A percentile compares a stretch with the other conserved stretches of the same genome.
phyloP scores from a whole-genome alignment of 1,140 invertebrate species.

The Laupala kohalensis region DNA sequence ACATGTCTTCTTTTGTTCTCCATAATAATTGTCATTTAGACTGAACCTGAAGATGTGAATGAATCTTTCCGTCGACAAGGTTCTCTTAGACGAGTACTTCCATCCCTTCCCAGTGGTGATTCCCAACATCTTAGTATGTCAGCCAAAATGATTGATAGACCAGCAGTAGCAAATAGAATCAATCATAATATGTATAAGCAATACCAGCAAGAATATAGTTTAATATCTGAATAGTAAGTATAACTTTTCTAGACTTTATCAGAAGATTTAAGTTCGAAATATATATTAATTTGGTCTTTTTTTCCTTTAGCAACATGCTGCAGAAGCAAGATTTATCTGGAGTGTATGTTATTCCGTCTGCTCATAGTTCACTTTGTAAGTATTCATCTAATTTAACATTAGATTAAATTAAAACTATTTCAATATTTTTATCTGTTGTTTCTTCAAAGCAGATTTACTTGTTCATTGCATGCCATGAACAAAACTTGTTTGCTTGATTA shows the following conservation, averaged over 20 bases:
- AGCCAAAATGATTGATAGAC: constrained; percentile 38
- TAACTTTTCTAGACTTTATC: background rate
- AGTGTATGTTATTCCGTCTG: constrained; percentile 84
- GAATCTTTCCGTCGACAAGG: constrained; percentile 24
- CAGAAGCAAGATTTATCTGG: constrained; percentile 73
- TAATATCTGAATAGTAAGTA: constrained; percentile 68
- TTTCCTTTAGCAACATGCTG: constrained; percentile 62
- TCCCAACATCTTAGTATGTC: constrained; percentile 39
- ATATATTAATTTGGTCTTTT: constrained; percentile 11
- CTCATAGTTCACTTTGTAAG: constrained; percentile 59
- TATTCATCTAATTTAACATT: constrained; percentile 15
- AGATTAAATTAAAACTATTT: background rate
- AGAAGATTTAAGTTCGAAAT: no score
- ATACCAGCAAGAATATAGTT: constrained; percentile 58
- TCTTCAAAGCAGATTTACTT: no score
- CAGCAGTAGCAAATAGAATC: constrained; percentile 26
- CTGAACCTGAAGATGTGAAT: constrained; percentile 1
- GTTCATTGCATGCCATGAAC: background rate
- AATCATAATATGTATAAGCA: constrained; percentile 34
- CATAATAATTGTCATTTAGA: no score
- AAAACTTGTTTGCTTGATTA: background rate
- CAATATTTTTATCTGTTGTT: no score
- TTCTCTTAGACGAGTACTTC: constrained; percentile 36
- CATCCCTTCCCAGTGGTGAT: constrained; percentile 33
- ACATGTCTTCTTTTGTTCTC: no score